Evolutionary conservation across 1,140 invertebrate genomes (phyloP).

Genomic region (Trissolcus basalis): DNA sequence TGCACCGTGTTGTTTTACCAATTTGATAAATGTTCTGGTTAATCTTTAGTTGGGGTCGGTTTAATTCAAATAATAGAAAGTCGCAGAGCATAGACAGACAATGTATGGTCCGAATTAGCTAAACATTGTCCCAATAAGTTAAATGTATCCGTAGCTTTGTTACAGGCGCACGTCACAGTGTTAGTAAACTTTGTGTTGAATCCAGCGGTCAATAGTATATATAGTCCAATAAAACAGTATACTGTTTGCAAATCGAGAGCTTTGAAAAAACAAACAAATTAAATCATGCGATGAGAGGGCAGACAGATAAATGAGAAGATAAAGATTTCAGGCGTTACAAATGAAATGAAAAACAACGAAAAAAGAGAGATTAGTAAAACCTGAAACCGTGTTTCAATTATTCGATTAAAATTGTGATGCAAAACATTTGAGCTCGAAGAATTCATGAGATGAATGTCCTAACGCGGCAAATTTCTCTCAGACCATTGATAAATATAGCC

Average conservation of each 20-base stretch:
- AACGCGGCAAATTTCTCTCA: not conserved
- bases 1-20: constrained; percentile 20
- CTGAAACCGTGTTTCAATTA: no score
- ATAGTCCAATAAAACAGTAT: not conserved
- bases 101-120: constrained; percentile 52
- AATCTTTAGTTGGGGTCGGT: constrained; percentile 38
- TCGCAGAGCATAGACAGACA: constrained; percentile 33
- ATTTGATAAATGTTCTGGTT: constrained; percentile 49
- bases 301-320: no score
- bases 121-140: constrained; percentile 51
- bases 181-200: not conserved
- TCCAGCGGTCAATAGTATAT: not conserved
- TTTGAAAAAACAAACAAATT: no score
- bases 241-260: no score
- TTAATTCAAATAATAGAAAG: constrained; percentile 50
- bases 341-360: no score
- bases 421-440: no score
- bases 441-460: no score
- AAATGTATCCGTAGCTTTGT: constrained; percentile 32
- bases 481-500: constrained; percentile 13
- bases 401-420: no score
- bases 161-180: not conserved
- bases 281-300: no score
- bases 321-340: no score
- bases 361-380: no score